phyloP scores from a whole-genome alignment of 2,888 invertebrate genomes.

The Thyatira batis region DNA sequence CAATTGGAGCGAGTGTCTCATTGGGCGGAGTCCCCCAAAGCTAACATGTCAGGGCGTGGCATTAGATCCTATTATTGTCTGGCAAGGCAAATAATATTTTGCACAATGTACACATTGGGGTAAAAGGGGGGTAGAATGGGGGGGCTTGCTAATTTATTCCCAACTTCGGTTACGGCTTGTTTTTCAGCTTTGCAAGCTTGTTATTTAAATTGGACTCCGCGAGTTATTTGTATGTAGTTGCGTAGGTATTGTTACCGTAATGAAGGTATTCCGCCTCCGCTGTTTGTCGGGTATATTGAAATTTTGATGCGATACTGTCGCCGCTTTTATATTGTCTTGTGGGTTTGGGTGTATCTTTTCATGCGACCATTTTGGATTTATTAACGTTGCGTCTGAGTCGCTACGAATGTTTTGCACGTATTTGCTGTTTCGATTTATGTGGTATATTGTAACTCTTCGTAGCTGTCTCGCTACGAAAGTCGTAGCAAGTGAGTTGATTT shows the following conservation, averaged over 20 bases:
- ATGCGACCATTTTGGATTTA: neutral
- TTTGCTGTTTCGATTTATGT: neutral
- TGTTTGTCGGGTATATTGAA: neutral
- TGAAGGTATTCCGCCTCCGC: constrained; percentile 65
- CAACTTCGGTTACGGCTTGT: constrained; percentile 82
- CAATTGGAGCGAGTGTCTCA: constrained; percentile 51
- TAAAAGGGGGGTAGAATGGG: constrained; percentile 52
- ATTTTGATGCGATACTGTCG: neutral
- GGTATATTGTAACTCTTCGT: no score
- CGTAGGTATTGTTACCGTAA: constrained; percentile 71
- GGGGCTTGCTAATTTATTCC: constrained; percentile 80
- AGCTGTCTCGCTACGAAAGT: neutral
- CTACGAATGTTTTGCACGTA: neutral
- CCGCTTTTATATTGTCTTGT: neutral
- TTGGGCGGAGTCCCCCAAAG: constrained; percentile 73
- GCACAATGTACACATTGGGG: constrained; percentile 87
- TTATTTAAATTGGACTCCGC: constrained; percentile 81
- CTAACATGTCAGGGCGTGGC: constrained; percentile 83
- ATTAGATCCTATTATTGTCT: constrained; percentile 82
- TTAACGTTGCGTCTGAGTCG: no score
- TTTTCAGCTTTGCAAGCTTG: constrained; percentile 82
- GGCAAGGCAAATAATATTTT: constrained; percentile 88
- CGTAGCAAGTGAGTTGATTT: no score
- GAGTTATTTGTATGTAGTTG: constrained; percentile 76
- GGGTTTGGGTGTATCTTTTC: neutral